phyloP scores from a whole-genome alignment of 2,888 invertebrate species.

The Apamea anceps region DNA sequence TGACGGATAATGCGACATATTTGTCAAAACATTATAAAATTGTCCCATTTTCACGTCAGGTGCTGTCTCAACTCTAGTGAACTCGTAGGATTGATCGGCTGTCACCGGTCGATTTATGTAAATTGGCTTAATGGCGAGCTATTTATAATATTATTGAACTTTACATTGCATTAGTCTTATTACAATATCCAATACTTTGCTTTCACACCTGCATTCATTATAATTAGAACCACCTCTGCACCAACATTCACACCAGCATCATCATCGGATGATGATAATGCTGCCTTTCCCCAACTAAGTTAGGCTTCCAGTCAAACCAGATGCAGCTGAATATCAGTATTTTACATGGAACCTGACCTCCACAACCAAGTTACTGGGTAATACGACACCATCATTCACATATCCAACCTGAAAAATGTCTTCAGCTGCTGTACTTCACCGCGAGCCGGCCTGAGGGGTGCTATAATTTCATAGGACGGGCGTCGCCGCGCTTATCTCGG shows the following conservation, averaged over 20 bases:
- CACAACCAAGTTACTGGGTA: neutral
- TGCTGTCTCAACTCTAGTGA: neutral
- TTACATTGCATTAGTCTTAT: neutral
- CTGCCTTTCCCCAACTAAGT: neutral
- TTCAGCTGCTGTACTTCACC: constrained; percentile 57
- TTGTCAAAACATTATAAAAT: neutral
- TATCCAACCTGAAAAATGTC: neutral
- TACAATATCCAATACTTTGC: too few species aligned
- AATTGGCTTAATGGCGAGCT: too few species aligned
- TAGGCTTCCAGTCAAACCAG: neutral
- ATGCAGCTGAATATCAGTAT: neutral
- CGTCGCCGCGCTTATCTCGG: constrained; percentile 89
- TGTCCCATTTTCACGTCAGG: neutral
- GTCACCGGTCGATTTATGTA: too few species aligned
- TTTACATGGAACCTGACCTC: neutral
- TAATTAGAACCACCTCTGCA: too few species aligned
- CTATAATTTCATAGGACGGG: constrained; percentile 89
- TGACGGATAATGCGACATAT: neutral
- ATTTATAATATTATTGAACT: neutral
- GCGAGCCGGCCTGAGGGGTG: constrained; percentile 77
- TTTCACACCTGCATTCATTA: too few species aligned
- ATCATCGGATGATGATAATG: too few species aligned
- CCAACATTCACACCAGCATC: neutral
- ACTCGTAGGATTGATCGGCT: neutral
- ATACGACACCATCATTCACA: neutral